Conservation (phyloP, 2,888 invertebrate species). For the Leistus spinibarbis region DNA sequence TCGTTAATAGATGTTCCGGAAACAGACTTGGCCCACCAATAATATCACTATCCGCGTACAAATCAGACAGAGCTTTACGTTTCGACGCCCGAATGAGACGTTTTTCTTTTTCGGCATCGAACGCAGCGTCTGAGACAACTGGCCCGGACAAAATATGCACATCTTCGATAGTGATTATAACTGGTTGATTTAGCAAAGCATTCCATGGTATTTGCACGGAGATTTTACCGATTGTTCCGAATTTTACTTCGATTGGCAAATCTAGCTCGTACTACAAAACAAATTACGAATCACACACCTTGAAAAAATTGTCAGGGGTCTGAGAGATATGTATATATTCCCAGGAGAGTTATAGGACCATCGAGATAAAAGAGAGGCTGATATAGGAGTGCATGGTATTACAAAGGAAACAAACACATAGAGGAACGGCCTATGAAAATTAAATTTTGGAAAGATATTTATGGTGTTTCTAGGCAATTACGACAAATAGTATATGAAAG, state of each 20-base stretch:
- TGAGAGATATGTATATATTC: no score
- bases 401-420: no score
- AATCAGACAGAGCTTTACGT: conserved; percentile 69
- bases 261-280: conserved; percentile 76
- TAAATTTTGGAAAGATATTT: no score
- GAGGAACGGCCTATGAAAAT: no score
- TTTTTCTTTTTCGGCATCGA: conserved; percentile 76
- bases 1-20: conserved; percentile 74
- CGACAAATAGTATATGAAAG: no score
- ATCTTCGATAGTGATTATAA: conserved; percentile 76
- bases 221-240: conserved; percentile 78
- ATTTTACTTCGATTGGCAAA: conserved; percentile 80
- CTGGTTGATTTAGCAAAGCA: conserved; percentile 74
- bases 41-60: conserved; percentile 66
- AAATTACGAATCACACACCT: not conserved
- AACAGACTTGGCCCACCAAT: conserved; percentile 70
- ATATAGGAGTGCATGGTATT: no score
- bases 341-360: no score
- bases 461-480: no score
- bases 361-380: no score
- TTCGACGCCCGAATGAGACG: conserved; percentile 75
- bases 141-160: conserved; percentile 78
- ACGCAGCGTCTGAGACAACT: conserved; percentile 69
- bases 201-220: conserved; percentile 80
- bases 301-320: not conserved